Evolutionary conservation across 2,797 vertebrate genomes (phyloP), one percentile per base, ranked within the genome.

Genomic region (Yasuhikotakia modesta): DNA sequence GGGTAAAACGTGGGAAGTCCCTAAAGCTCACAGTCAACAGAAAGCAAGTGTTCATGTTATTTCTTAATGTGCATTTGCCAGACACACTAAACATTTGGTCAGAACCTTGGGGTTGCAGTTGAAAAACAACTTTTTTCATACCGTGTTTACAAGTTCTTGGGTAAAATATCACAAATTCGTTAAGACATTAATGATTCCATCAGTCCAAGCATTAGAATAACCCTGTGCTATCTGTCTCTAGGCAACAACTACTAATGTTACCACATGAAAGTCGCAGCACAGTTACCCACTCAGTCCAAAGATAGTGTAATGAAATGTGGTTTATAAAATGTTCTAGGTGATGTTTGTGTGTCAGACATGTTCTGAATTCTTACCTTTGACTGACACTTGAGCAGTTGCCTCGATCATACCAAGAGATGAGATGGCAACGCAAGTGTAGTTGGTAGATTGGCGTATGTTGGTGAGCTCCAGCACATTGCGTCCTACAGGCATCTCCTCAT

Each of bases 361-460:
- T 22, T 24, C 1, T 21, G 24, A 53, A 27, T 19, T 58, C 95
- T 95, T 84, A 98, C 97, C 96, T 92, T 98, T 98, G 87, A 98
- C 96, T 0, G 95, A 96, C 90, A 98, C 96, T 90, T 99, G 96
- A 6, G 96, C 96, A 0, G 96, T 96, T 0, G 96, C 95, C 63
- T 98, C 96, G 0, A 99, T 98, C 86, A 97, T 93, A n/a, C 96
- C 97, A 87, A 98, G 92, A 30, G 96, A 96, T 72, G 96, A 98
- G 86, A 99, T 97, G 88, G 96, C 97, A 88, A 98, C 95, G 0
- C 97, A 99, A 0, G 96, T 98, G 91, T 97, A 99, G 91, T 99
- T 99, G 84, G 94, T 94, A 0, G 97, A 98, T 79, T 96, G 94
- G 14, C 95, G 95, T 83, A 98, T 95, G 1, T 95, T 95, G 1